Percentiles rank a stretch among this genome's conserved stretches.
Evolutionary conservation across 2,113 vertebrate species (phyloP).

Genomic region (Chiloscyllium plagiosum): DNA sequence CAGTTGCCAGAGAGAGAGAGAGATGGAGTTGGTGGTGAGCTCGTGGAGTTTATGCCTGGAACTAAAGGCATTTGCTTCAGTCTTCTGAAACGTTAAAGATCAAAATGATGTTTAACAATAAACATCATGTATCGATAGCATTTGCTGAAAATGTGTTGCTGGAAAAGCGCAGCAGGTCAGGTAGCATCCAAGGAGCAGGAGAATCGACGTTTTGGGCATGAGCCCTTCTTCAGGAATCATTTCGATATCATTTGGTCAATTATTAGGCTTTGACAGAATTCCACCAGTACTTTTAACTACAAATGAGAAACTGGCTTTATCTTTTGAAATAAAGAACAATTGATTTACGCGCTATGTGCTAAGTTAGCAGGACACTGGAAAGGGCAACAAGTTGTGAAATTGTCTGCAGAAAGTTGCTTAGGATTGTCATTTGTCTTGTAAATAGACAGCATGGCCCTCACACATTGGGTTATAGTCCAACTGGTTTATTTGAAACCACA

Average conservation of each 20-base stretch:
- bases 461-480: too few relatives aligned
- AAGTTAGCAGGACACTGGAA: not conserved
- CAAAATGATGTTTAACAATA: not conserved
- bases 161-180: too few relatives aligned
- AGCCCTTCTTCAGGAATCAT: too few relatives aligned
- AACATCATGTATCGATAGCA: not conserved
- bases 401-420: not conserved
- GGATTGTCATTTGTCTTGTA: not conserved
- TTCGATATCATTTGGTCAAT: too few relatives aligned
- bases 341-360: not conserved
- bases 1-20: too few relatives aligned
- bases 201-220: too few relatives aligned
- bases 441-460: not conserved
- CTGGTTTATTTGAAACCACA: too few relatives aligned
- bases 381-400: not conserved
- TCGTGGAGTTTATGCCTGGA: too few relatives aligned
- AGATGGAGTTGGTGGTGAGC: too few relatives aligned
- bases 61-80: too few relatives aligned
- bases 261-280: not conserved
- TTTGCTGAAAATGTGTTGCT: too few relatives aligned
- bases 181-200: too few relatives aligned
- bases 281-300: not conserved
- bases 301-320: not conserved
- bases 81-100: not conserved
- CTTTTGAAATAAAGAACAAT: not conserved